Evolutionary conservation across 2,888 invertebrate genomes (phyloP).

Genomic region (Kryphioiulus occultus): DNA sequence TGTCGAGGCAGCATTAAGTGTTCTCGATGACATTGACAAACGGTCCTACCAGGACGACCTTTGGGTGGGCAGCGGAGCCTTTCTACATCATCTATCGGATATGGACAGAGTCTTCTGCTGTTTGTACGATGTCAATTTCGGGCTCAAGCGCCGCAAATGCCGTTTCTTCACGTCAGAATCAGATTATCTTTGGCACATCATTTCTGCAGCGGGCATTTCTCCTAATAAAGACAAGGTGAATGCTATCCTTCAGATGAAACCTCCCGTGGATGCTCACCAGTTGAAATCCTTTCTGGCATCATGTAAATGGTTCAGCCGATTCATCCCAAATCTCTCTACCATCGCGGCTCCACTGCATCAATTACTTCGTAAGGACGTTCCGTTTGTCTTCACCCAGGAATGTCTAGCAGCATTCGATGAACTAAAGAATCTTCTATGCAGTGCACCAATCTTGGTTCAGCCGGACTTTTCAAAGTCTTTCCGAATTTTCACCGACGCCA

Average conservation of each 20-base stretch:
- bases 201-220: not conserved
- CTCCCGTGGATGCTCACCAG: not conserved
- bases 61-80: too few species aligned
- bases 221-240: not conserved
- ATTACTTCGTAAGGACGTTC: not conserved
- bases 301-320: not conserved
- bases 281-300: not conserved
- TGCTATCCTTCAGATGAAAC: not conserved
- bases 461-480: not conserved
- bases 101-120: too few species aligned
- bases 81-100: too few species aligned
- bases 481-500: not conserved
- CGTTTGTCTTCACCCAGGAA: not conserved
- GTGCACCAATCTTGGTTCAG: not conserved
- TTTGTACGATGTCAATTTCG: too few species aligned
- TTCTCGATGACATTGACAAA: too few species aligned
- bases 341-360: not conserved
- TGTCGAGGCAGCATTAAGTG: too few species aligned
- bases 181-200: too few species aligned
- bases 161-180: too few species aligned
- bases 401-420: not conserved
- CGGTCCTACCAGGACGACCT: too few species aligned
- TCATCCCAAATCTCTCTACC: not conserved
- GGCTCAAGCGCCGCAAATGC: too few species aligned
- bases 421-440: not conserved